phyloP scores from a whole-genome alignment of 1,140 invertebrate genomes.

The Zaprionus kolodkinae region DNA sequence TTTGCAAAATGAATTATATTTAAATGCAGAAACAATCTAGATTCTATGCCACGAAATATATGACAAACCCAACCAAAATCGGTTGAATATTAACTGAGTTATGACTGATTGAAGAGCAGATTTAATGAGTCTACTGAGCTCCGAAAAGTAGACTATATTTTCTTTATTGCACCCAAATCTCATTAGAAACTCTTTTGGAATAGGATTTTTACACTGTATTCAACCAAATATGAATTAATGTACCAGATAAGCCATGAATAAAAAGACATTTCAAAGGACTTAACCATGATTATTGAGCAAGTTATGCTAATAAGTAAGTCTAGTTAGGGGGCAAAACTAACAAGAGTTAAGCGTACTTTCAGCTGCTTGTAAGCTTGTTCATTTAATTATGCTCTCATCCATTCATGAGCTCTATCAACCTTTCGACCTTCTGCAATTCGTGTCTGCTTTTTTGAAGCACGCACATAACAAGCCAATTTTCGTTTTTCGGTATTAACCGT shows the following conservation, averaged over 20 bases:
- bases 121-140: too few relatives aligned
- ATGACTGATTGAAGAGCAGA: not conserved
- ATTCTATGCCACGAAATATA: not conserved
- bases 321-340: too few relatives aligned
- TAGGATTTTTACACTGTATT: not conserved
- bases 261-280: not conserved
- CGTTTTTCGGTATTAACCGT: constrained; percentile 2
- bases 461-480: not conserved
- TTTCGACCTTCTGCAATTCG: not conserved
- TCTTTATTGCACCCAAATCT: too few relatives aligned
- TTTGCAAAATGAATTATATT: not conserved
- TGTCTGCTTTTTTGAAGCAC: not conserved
- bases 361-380: not conserved
- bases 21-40: not conserved
- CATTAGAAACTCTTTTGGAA: too few relatives aligned
- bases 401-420: not conserved
- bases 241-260: not conserved
- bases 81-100: not conserved
- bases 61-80: not conserved
- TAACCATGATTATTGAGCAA: not conserved
- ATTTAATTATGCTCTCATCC: not conserved
- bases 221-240: not conserved
- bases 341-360: not conserved
- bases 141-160: too few relatives aligned
- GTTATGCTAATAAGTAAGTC: too few relatives aligned